Conservation (phyloP, 2,797 vertebrate genomes). For the Microcaecilia unicolor region DNA sequence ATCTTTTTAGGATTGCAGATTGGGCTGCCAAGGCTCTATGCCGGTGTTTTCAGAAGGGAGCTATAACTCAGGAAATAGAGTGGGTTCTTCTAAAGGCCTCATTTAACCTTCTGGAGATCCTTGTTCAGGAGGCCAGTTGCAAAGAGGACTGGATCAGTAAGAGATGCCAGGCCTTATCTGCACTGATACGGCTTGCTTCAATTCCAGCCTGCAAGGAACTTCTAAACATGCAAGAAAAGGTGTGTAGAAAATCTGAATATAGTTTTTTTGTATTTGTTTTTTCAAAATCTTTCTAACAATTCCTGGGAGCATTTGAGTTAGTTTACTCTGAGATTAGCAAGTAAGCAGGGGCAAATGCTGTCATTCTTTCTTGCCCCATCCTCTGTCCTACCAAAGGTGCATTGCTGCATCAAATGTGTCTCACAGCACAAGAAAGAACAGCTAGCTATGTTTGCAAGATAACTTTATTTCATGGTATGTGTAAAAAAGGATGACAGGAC, state of each 20-base stretch:
- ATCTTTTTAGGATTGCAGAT: conserved; percentile 32
- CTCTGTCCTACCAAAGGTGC: no score
- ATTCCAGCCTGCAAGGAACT: conserved; percentile 36
- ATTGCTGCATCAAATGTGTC: no score
- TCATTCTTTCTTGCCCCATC: no score
- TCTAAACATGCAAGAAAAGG: conserved; percentile 41
- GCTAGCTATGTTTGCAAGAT: no score
- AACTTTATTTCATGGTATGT: no score
- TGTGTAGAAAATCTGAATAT: conserved; percentile 1
- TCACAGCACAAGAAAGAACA: no score
- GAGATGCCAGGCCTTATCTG: conserved; percentile 32
- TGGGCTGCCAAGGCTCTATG: conserved; percentile 47
- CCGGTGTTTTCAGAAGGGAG: conserved; percentile 40
- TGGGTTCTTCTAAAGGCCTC: conserved; percentile 48
- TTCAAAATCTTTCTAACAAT: not conserved
- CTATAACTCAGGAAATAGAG: conserved; percentile 50
- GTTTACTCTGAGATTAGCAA: not conserved
- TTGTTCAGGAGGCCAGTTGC: conserved; percentile 29
- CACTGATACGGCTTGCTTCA: conserved; percentile 31
- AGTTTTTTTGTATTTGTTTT: not conserved
- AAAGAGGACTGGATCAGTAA: conserved; percentile 34
- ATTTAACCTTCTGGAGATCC: conserved; percentile 48
- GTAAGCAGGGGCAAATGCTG: no score
- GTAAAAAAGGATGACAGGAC: no score
- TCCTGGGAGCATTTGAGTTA: not conserved